Evolutionary conservation across 2,888 invertebrate genomes (phyloP).

Genomic region (Caenorhabditis wallacei): DNA sequence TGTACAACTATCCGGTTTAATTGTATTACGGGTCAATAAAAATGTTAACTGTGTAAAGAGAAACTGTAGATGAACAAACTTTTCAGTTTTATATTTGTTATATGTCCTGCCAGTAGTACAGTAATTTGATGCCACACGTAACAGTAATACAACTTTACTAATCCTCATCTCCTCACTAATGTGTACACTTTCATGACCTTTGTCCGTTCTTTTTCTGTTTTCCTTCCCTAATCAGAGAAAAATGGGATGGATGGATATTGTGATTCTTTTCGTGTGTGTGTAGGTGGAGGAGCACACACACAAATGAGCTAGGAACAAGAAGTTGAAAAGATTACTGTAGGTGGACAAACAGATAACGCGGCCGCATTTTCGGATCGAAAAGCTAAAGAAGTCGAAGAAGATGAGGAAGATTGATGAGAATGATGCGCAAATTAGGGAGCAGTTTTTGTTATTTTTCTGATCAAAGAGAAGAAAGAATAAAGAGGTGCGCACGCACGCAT

Average conservation of each 20-base stretch:
- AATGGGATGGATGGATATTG: slow-evolving; percentile 31
- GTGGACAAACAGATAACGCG: slow-evolving; percentile 49
- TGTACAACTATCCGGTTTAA: slow-evolving; percentile 15
- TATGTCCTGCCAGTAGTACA: slow-evolving; percentile 25
- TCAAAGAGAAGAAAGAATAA: slow-evolving; percentile 14
- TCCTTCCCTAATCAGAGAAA: slow-evolving; percentile 34
- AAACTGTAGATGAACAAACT: slow-evolving; percentile 15
- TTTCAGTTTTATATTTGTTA: slow-evolving; percentile 8
- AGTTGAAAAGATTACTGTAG: slow-evolving; percentile 43
- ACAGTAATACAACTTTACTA: slow-evolving; percentile 40
- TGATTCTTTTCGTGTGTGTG: slow-evolving; percentile 33
- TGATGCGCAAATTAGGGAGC: slow-evolving; percentile 63
- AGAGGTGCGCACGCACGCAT: slow-evolving; percentile 47
- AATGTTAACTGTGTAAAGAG: slow-evolving; percentile 48
- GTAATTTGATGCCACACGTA: slow-evolving; percentile 47
- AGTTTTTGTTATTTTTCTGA: slow-evolving; percentile 28
- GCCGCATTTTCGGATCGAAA: slow-evolving; percentile 39
- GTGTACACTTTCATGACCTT: slow-evolving; percentile 59
- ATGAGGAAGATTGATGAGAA: slow-evolving; percentile 46
- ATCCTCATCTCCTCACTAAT: slow-evolving; percentile 28
- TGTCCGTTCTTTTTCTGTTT: slow-evolving; percentile 42
- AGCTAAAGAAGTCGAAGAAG: slow-evolving; percentile 10
- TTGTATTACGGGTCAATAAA: slow-evolving; percentile 57
- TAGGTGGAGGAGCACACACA: slow-evolving; percentile 18
- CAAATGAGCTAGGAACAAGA: slow-evolving; percentile 51